Conservation (phyloP, 2,113 vertebrate species). For the Diadophis punctatus region DNA sequence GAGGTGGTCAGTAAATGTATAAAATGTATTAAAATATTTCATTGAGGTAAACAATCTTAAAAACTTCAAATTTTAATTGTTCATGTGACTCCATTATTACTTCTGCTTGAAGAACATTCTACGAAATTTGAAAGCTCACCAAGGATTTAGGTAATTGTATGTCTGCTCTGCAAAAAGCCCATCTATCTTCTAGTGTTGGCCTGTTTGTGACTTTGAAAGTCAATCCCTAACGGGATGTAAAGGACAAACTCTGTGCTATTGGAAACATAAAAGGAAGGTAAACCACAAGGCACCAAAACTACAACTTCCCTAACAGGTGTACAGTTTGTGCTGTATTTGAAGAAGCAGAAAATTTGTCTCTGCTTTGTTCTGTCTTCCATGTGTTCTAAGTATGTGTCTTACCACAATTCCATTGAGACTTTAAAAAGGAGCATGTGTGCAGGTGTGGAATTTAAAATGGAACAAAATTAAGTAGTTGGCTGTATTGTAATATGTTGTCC, state of each 20-base stretch:
- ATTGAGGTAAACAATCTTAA: neutral
- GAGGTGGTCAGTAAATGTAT: neutral
- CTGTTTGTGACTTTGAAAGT: neutral
- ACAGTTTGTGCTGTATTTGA: neutral
- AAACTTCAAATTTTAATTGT: neutral
- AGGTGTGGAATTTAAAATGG: neutral
- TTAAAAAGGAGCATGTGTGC: neutral
- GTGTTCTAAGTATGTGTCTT: neutral
- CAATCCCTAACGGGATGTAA: neutral
- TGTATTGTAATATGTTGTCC: slow-evolving; percentile 38
- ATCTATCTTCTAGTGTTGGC: neutral
- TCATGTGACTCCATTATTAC: neutral
- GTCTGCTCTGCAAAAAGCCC: neutral
- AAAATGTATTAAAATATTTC: neutral
- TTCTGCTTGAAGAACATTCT: neutral
- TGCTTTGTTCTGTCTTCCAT: neutral
- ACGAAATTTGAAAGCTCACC: neutral
- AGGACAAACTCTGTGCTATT: neutral
- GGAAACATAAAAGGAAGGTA: neutral
- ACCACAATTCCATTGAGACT: slow-evolving; percentile 58
- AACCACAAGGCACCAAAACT: neutral
- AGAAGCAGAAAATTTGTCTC: neutral
- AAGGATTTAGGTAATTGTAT: neutral
- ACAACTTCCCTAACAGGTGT: neutral
- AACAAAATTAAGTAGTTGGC: slow-evolving; percentile 35